Evolutionary conservation across 2,113 vertebrate species (phyloP).

Genomic region (Solenodon paradoxus): DNA sequence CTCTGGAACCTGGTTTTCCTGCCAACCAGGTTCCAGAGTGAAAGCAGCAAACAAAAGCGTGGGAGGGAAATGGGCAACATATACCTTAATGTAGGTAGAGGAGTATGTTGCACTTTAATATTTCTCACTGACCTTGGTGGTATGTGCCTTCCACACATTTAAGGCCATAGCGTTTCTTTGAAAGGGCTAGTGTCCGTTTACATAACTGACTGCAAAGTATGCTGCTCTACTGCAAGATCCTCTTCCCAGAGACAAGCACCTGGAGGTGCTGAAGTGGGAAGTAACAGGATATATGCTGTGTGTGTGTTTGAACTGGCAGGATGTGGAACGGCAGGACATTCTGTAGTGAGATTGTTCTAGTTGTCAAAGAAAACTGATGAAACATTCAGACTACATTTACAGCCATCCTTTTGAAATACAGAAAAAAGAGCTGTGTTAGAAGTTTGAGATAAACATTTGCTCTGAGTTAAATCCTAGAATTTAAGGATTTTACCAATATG

Average conservation of each 20-base stretch:
- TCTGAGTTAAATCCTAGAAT: conserved; percentile 41
- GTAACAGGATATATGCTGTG: background rate
- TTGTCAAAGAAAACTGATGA: background rate
- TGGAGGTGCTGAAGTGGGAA: background rate
- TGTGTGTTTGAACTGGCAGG: background rate
- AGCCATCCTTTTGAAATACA: background rate
- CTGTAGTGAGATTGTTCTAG: background rate
- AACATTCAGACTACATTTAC: background rate
- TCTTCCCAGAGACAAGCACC: background rate
- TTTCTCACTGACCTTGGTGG: background rate
- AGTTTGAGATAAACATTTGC: conserved; percentile 24
- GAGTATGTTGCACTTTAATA: fast-evolving
- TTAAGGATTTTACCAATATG: conserved; percentile 68
- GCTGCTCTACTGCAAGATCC: background rate
- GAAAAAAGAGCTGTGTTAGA: background rate
- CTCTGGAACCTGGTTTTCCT: conserved; percentile 1
- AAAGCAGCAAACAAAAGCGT: background rate
- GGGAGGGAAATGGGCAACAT: background rate
- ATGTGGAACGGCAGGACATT: background rate
- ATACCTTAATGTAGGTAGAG: background rate
- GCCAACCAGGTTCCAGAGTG: background rate
- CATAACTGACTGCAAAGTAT: background rate
- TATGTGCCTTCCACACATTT: background rate
- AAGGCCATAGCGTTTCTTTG: background rate
- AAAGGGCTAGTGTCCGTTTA: background rate